Base-by-base conservation (phyloP, 2,113 vertebrate species). In the Salvelinus namaycush region DNA sequence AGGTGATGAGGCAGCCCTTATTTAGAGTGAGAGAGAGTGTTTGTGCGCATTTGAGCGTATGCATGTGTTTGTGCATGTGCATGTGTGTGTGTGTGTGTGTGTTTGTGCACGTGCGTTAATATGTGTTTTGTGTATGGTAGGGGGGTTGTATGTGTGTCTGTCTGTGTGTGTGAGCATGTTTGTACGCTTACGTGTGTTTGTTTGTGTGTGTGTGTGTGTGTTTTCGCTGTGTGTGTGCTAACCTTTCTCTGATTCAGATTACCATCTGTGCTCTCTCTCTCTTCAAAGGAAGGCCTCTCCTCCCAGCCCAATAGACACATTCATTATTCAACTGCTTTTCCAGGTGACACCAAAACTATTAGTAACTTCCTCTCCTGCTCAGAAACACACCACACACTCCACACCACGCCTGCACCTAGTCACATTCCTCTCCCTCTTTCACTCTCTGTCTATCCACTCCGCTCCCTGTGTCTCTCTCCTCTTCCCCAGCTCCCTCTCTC, bases 231-330 rank as follows among this genome's bases (percentile, higher is more conserved):
- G 31, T 39, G 49, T 72, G 49, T 59, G 70, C 68, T 27, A 60
- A 11, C 27, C 86, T 88, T 83, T 86, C 88, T 91, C 89, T 86
- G 89, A 89, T 39, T 39, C 34, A 39, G 34, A 39, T 89, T 87
- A 85, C 92, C 92, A 94, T 93, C 92, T 93, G 93, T 89, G 90
- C 82, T 79, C 80, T 39, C 34, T 39, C 7, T 67, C 80, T 88
- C 90, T 91, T 93, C 92, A 92, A 91, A 93, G 89, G 65, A 0
- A 79, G 67, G 79, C 80, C 77, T 83, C 81, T 78, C 83, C 70
- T 67, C 76, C 73, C 72, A 66, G 73, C 76, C 75, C 85, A 74
- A 78, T 77, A 82, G 84, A 91, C 86, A 88, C 87, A 90, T 92
- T 66, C 90, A 93, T 90, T 89, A 92, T 92, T 91, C 84, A 91